Evolutionary conservation across 2,797 vertebrate genomes (phyloP).

Genomic region (Notolepis coatsorum): DNA sequence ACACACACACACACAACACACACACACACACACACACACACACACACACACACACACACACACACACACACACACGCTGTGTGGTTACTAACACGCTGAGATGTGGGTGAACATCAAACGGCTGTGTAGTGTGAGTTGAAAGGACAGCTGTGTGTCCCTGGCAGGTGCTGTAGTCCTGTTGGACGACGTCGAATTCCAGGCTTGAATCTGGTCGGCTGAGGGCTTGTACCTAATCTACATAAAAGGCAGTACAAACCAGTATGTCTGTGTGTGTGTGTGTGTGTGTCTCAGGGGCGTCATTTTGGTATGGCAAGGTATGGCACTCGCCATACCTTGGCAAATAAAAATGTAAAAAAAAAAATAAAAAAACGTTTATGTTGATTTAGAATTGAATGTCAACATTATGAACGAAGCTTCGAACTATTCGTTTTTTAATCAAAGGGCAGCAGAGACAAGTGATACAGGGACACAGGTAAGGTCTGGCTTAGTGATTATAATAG

Average conservation of each 20-base stretch:
- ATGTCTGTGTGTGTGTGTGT: slow-evolving; percentile 27
- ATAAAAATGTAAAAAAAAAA: too few relatives aligned
- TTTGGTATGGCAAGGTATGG: too few relatives aligned
- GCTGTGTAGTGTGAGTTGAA: slow-evolving; percentile 22
- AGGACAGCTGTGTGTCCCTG: slow-evolving; percentile 44
- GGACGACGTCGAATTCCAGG: slow-evolving; percentile 69
- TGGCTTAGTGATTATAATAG: too few relatives aligned
- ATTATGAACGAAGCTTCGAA: too few relatives aligned
- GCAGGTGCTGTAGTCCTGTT: slow-evolving; percentile 40
- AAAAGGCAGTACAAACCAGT: slow-evolving; percentile 60
- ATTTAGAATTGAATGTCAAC: too few relatives aligned
- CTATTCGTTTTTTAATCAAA: too few relatives aligned
- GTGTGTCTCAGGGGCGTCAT: too few relatives aligned
- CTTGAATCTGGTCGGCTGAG: slow-evolving; percentile 68
- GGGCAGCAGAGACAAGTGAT: too few relatives aligned
- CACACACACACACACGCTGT: not conserved
- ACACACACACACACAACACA: not conserved
- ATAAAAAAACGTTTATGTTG: too few relatives aligned
- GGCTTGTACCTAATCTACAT: slow-evolving; percentile 66
- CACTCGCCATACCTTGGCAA: too few relatives aligned
- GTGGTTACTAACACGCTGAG: slow-evolving; percentile 18
- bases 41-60: not conserved
- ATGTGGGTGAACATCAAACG: slow-evolving; percentile 26
- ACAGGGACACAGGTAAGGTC: too few relatives aligned
- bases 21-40: too few relatives aligned